Percentiles rank a stretch among this genome's conserved stretches.
Evolutionary conservation across 2,888 invertebrate genomes (phyloP).

Genomic region (Athalia rosae): DNA sequence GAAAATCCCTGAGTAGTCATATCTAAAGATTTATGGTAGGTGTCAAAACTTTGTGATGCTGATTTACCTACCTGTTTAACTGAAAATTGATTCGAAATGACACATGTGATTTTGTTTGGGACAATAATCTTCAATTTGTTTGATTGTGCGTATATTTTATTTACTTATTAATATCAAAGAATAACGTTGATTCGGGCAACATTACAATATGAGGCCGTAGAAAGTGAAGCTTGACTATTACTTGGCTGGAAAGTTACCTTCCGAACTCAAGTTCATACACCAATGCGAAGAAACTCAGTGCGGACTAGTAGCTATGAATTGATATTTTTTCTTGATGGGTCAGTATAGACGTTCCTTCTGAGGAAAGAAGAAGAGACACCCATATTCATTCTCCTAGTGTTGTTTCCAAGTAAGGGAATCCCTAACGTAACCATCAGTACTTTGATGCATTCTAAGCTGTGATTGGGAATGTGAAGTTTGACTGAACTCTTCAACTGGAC

Average conservation of each 20-base stretch:
- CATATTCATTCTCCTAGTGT: conserved; percentile 17
- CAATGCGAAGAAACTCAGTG: too few relatives aligned
- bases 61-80: not conserved
- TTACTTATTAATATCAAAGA: not conserved
- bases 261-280: too few relatives aligned
- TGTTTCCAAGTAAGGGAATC: conserved; percentile 45
- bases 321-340: too few relatives aligned
- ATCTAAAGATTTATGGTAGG: too few relatives aligned
- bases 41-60: not conserved
- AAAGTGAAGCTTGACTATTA: too few relatives aligned
- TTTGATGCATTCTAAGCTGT: conserved; percentile 28
- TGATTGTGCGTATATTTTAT: not conserved
- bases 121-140: too few relatives aligned
- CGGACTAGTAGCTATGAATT: too few relatives aligned
- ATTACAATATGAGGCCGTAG: too few relatives aligned
- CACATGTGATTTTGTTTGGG: too few relatives aligned
- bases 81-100: too few relatives aligned
- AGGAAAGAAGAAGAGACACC: not conserved
- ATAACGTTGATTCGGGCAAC: not conserved
- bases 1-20: too few relatives aligned
- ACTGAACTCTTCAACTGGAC: conserved; percentile 33
- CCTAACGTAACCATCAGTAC: conserved; percentile 25
- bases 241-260: too few relatives aligned
- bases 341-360: not conserved
- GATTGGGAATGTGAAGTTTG: conserved; percentile 30